A percentile compares a stretch with the other conserved stretches of the same genome.
Conservation (phyloP, 2,888 invertebrate genomes). For the Chironomus tentans region DNA sequence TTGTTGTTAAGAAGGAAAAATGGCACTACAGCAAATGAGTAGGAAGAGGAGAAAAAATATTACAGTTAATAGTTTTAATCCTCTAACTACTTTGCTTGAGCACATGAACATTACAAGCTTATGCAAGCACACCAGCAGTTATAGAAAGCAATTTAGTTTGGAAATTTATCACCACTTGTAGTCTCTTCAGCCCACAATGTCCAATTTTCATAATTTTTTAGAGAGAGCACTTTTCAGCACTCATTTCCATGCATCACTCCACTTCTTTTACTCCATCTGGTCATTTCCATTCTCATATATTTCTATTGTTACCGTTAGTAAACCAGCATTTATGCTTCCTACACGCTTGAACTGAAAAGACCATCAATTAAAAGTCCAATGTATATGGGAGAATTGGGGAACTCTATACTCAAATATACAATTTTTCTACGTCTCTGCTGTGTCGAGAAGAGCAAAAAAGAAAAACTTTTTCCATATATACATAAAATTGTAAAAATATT, state of each 20-base stretch:
- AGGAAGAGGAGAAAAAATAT: neutral
- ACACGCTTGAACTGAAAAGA: neutral
- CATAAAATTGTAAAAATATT: too few relatives aligned
- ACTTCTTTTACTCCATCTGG: too few relatives aligned
- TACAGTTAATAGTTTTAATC: constrained; percentile 4
- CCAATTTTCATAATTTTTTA: constrained; percentile 21
- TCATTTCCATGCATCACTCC: neutral
- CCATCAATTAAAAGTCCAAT: constrained; percentile 14
- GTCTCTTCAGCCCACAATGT: neutral
- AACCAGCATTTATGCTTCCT: neutral
- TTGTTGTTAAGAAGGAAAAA: neutral
- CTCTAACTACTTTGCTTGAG: neutral
- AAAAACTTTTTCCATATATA: too few relatives aligned
- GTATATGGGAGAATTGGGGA: neutral
- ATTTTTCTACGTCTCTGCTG: too few relatives aligned
- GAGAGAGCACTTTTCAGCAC: neutral
- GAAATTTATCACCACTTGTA: constrained; percentile 15
- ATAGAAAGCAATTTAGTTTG: neutral
- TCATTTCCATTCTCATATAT: too few relatives aligned
- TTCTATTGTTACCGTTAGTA: neutral
- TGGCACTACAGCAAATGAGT: neutral
- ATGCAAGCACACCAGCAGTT: neutral
- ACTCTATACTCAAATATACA: too few relatives aligned
- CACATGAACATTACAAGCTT: neutral
- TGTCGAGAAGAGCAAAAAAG: too few relatives aligned